phyloP scores from a whole-genome alignment of 2,113 vertebrate species.

The Callipepla squamata region DNA sequence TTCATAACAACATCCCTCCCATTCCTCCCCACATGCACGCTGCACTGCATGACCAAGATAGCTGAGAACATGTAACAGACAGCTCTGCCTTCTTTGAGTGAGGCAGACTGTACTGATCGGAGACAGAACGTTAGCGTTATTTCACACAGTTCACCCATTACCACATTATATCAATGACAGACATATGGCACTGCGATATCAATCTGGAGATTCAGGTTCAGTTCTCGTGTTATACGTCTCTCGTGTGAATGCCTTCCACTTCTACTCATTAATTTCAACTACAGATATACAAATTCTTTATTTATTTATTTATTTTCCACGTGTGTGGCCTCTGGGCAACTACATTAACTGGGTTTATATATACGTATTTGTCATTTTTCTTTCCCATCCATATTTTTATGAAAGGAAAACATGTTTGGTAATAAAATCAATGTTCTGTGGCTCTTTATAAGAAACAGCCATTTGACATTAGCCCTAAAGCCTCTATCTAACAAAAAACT shows the following conservation, averaged over 20 bases:
- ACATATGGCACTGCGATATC: neutral
- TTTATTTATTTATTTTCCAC: neutral
- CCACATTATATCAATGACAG: accelerated
- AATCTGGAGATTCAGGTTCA: neutral
- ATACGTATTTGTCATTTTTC: conserved; percentile 28
- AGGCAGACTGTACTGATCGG: neutral
- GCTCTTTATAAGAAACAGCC: conserved; percentile 26
- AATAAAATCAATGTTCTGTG: conserved; percentile 38
- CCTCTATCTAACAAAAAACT: conserved; percentile 25
- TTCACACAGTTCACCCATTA: neutral
- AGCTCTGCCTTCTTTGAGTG: neutral
- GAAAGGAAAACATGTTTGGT: conserved; percentile 34
- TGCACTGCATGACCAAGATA: neutral
- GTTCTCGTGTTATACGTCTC: neutral
- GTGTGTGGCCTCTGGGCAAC: conserved; percentile 40
- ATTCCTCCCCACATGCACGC: neutral
- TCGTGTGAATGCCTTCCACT: neutral
- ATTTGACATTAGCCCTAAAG: conserved; percentile 30
- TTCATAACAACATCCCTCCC: neutral
- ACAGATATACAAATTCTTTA: neutral
- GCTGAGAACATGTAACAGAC: neutral
- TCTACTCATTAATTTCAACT: neutral
- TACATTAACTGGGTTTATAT: conserved; percentile 36
- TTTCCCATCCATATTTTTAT: conserved; percentile 14
- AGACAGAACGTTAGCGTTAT: neutral